These are phyloP conservation scores for Corythucha ciliata DNA, from an alignment of 2,888 invertebrate species.

Conservation along the genomic window DNA sequence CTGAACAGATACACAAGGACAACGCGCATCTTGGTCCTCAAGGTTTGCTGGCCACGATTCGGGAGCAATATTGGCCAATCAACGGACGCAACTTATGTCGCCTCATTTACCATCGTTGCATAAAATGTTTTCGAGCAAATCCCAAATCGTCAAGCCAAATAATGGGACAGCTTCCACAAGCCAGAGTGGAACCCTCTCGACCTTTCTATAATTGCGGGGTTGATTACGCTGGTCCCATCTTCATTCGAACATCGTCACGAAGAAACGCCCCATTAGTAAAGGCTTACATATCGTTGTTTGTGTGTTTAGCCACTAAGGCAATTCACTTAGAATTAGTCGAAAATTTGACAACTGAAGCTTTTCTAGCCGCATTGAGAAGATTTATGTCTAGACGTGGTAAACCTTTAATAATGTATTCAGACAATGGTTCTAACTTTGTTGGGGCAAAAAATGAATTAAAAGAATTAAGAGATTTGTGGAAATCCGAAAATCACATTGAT, in stretches of 20 bases:
- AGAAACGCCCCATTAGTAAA: slow-evolving; percentile 12
- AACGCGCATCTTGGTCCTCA: slow-evolving; percentile 30
- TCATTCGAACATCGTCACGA: slow-evolving; percentile 4
- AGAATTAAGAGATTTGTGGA: no score
- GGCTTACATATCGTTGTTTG: slow-evolving; percentile 14
- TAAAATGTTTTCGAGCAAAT: slow-evolving; percentile 1
- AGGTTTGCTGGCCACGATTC: slow-evolving; percentile 27
- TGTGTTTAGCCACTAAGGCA: slow-evolving; percentile 25
- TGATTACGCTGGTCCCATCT: slow-evolving; percentile 32
- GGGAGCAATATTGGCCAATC: slow-evolving; percentile 33
- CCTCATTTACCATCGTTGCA: slow-evolving; percentile 28
- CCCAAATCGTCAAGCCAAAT: neutral
- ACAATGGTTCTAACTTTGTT: slow-evolving; percentile 38
- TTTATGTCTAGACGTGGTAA: slow-evolving; percentile 35
- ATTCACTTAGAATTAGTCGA: slow-evolving; percentile 36
- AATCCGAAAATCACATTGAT: no score
- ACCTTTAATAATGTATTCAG: slow-evolving; percentile 33
- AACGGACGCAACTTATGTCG: slow-evolving; percentile 28
- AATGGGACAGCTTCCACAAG: slow-evolving; percentile 19
- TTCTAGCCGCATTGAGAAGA: slow-evolving; percentile 34
- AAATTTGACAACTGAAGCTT: slow-evolving; percentile 36
- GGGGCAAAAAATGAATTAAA: slow-evolving; percentile 32
- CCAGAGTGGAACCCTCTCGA: neutral
- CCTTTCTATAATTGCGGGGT: slow-evolving; percentile 34
- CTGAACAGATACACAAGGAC: slow-evolving; percentile 18